Evolutionary conservation across 2,797 vertebrate species (phyloP).

Genomic region (Neopelma chrysocephalum): DNA sequence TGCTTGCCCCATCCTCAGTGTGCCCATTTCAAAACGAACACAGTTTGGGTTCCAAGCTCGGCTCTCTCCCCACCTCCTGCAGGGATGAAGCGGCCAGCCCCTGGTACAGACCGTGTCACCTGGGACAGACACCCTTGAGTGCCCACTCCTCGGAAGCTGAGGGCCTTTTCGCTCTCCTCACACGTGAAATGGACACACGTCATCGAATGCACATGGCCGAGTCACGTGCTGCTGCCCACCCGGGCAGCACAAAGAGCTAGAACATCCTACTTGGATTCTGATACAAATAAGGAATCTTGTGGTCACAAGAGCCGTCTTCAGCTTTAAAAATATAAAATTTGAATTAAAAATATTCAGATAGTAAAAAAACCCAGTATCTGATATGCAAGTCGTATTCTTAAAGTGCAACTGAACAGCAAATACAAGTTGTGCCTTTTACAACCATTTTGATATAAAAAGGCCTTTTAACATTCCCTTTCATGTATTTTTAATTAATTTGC

Average conservation of each 20-base stretch:
- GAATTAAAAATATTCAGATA: slow-evolving; percentile 54
- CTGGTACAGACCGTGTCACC: accelerated
- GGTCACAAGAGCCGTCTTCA: slow-evolving; percentile 39
- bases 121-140: accelerated
- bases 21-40: not conserved
- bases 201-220: not conserved
- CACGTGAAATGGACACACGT: accelerated
- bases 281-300: slow-evolving; percentile 44
- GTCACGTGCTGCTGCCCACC: not conserved
- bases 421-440: slow-evolving; percentile 48
- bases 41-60: not conserved
- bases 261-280: slow-evolving; percentile 24
- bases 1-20: not conserved
- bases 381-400: slow-evolving; percentile 54
- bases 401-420: slow-evolving; percentile 61
- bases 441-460: slow-evolving; percentile 50
- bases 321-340: slow-evolving; percentile 61
- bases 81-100: not conserved
- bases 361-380: slow-evolving; percentile 55
- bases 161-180: not conserved
- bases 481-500: not conserved
- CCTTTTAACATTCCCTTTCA: slow-evolving; percentile 23
- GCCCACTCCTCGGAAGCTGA: not conserved
- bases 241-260: not conserved
- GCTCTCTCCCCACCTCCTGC: not conserved